Conservation (phyloP, 1,140 invertebrate species). For the Rhyacophila brunnea region DNA sequence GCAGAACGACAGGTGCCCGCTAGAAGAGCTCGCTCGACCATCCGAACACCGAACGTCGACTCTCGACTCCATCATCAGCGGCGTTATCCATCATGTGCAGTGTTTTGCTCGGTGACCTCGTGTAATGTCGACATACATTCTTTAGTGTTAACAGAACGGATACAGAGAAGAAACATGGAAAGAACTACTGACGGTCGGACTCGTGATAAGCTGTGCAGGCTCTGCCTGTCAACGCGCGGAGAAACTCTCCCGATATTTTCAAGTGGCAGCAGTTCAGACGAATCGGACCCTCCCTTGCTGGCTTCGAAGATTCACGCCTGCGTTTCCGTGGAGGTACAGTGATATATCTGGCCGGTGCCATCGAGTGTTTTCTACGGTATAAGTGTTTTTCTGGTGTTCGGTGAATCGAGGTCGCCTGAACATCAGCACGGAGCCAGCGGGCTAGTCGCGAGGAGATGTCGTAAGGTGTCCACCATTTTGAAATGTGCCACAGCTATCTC, state of each 20-base stretch:
- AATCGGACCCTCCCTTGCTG: slow-evolving; percentile 53
- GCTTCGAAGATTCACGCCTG: slow-evolving; percentile 61
- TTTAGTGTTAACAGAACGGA: background rate
- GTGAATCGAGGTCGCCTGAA: slow-evolving; percentile 22
- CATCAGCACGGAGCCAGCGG: slow-evolving; percentile 16
- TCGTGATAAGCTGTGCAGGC: slow-evolving; percentile 50
- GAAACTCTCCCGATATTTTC: slow-evolving; percentile 55
- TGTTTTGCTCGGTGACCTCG: slow-evolving; percentile 25
- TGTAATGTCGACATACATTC: slow-evolving; percentile 14
- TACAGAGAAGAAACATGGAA: slow-evolving; percentile 10
- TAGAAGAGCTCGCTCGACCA: slow-evolving; percentile 12
- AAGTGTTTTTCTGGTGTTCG: background rate
- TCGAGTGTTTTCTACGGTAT: background rate
- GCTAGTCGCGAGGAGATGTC: slow-evolving; percentile 47
- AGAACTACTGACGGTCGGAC: slow-evolving; percentile 4
- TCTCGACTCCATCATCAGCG: slow-evolving; percentile 23
- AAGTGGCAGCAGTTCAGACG: slow-evolving; percentile 41
- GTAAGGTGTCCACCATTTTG: slow-evolving; percentile 59
- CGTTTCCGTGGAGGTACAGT: slow-evolving; percentile 59
- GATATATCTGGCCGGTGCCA: background rate
- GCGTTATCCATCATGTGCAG: slow-evolving; percentile 24
- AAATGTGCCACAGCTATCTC: slow-evolving; percentile 54
- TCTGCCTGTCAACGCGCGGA: slow-evolving; percentile 59
- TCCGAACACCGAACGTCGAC: slow-evolving; percentile 12
- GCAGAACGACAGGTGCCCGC: slow-evolving; percentile 21